Conservation (phyloP, 2,797 vertebrate species). For the Pelodytes ibericus region DNA sequence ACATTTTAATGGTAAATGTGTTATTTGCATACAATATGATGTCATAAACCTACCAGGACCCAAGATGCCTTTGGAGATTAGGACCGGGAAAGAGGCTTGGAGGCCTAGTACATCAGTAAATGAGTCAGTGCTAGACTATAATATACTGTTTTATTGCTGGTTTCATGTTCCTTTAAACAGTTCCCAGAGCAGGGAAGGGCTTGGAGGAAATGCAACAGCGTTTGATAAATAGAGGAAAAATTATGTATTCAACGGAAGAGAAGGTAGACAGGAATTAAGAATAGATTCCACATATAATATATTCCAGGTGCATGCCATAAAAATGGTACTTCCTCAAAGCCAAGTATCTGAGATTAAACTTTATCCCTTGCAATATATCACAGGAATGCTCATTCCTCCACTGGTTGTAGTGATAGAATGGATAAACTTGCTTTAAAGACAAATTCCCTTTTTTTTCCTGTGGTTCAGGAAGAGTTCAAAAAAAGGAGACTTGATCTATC, state of each 20-base stretch:
- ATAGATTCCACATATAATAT: conserved; percentile 32
- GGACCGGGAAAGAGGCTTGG: no score
- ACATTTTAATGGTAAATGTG: no score
- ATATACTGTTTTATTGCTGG: no score
- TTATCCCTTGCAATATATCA: conserved; percentile 48
- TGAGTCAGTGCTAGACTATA: no score
- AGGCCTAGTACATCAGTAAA: no score
- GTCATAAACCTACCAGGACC: no score
- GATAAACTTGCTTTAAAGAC: conserved; percentile 29
- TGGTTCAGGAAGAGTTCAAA: conserved; percentile 50
- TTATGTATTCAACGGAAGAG: conserved; percentile 14
- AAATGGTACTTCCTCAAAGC: conserved; percentile 36
- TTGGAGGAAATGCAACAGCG: no score
- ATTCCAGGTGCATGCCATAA: conserved; percentile 41
- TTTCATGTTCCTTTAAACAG: no score
- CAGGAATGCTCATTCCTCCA: conserved; percentile 18
- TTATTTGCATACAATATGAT: no score
- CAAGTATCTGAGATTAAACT: conserved; percentile 40
- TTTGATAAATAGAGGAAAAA: conserved; percentile 27
- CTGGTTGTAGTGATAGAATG: conserved; percentile 9
- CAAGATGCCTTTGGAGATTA: no score
- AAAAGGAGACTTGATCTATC: conserved; percentile 23
- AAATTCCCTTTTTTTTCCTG: conserved; percentile 35
- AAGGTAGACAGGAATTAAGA: conserved; percentile 21
- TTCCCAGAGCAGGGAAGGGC: background rate